Conservation (phyloP, 2,888 invertebrate species). For the Helicoverpa assulta region DNA sequence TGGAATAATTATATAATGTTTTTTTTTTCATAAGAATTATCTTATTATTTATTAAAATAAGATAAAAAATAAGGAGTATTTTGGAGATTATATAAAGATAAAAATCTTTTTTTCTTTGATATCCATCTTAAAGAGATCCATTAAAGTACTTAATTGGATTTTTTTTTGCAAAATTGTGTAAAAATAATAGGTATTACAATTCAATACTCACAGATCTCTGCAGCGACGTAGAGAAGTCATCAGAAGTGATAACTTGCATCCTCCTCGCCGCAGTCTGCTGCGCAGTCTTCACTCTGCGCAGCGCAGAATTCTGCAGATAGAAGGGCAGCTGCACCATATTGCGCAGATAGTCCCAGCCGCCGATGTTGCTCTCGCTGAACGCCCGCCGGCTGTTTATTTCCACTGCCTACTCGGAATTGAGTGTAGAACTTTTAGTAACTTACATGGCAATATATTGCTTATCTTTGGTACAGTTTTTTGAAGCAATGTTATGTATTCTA, state of each 20-base stretch:
- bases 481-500: not conserved
- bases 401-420: slow-evolving; percentile 91
- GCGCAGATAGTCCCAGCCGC: slow-evolving; percentile 97
- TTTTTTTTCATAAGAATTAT: no score
- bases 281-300: slow-evolving; percentile 96
- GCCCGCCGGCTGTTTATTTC: slow-evolving; percentile 96
- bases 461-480: not conserved
- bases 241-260: slow-evolving; percentile 87
- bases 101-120: no score
- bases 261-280: slow-evolving; percentile 93
- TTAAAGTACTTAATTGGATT: no score
- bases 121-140: no score
- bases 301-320: slow-evolving; percentile 98
- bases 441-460: not conserved
- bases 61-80: no score
- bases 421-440: slow-evolving; percentile 3
- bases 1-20: no score
- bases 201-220: slow-evolving; percentile 86
- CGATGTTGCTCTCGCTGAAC: slow-evolving; percentile 97
- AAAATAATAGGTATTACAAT: no score
- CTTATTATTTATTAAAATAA: no score
- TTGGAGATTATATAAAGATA: no score
- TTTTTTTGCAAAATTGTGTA: no score
- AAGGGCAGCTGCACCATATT: slow-evolving; percentile 99
- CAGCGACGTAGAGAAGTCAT: slow-evolving; percentile 88